Evolutionary conservation across 1,140 invertebrate species (phyloP).

Genomic region (Metaphire vulgaris): DNA sequence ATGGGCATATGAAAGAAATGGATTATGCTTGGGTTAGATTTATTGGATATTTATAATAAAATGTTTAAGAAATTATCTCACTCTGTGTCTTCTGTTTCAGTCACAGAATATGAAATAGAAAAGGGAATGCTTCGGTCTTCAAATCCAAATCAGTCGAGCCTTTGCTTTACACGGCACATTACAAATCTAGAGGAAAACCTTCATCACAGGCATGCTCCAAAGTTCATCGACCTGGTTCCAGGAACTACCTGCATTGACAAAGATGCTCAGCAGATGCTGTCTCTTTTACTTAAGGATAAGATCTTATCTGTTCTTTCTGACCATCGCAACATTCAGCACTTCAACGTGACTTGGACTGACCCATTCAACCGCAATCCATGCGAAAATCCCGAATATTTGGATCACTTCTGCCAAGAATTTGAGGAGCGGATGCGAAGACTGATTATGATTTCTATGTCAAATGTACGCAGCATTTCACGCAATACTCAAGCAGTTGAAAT

Average conservation of each 20-base stretch:
- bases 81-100: slow-evolving; percentile 20
- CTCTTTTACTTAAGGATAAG: slow-evolving; percentile 2
- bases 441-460: slow-evolving; percentile 2
- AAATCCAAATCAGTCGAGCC: slow-evolving; percentile 18
- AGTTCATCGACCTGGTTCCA: slow-evolving; percentile 28
- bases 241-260: slow-evolving; percentile 7
- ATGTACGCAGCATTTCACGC: slow-evolving; percentile 9
- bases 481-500: slow-evolving; percentile 63
- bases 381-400: slow-evolving; percentile 83
- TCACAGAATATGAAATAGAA: slow-evolving; percentile 29
- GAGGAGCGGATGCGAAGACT: slow-evolving; percentile 7
- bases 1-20: not conserved
- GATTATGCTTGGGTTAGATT: not conserved
- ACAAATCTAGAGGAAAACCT: slow-evolving; percentile 26
- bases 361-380: slow-evolving; percentile 80
- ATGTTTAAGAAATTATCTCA: not conserved
- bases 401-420: slow-evolving; percentile 67
- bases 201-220: slow-evolving; percentile 14
- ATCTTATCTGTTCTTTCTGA: slow-evolving; percentile 1
- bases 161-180: slow-evolving; percentile 22
- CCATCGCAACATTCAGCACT: slow-evolving; percentile 16
- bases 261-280: slow-evolving; percentile 13
- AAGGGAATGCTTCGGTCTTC: slow-evolving; percentile 21
- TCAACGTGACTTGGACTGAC: slow-evolving; percentile 75
- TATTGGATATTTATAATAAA: not conserved